Evolutionary conservation across 2,888 invertebrate species (phyloP).

Genomic region (Branchellion lobata): DNA sequence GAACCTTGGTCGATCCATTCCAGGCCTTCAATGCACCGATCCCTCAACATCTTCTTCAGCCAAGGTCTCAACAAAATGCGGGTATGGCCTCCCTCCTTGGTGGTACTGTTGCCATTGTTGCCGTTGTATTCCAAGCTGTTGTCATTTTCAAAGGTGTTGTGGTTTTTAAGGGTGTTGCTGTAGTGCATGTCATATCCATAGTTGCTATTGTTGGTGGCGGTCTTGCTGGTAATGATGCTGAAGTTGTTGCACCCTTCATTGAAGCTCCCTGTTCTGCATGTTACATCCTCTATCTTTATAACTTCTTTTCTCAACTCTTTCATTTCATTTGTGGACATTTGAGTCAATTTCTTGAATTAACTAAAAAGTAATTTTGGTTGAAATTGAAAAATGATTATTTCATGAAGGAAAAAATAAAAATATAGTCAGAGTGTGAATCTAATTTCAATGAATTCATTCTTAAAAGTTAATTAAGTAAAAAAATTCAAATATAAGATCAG

Average conservation of each 20-base stretch:
- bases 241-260: neutral
- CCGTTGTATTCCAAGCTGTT: neutral
- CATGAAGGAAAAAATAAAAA: too few species aligned
- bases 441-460: too few species aligned
- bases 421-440: too few species aligned
- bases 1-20: conserved; percentile 55
- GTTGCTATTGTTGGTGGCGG: neutral
- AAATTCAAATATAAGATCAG: too few species aligned
- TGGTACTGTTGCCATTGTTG: neutral
- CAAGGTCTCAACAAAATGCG: conserved; percentile 57
- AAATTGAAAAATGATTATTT: too few species aligned
- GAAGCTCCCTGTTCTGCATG: neutral
- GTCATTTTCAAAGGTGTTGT: neutral
- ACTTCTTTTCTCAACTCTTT: neutral
- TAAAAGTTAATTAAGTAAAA: too few species aligned
- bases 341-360: neutral
- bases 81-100: conserved; percentile 31
- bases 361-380: neutral
- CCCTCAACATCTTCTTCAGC: conserved; percentile 56
- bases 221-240: neutral
- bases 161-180: neutral
- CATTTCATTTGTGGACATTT: neutral
- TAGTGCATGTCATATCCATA: neutral
- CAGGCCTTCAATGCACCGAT: conserved; percentile 54
- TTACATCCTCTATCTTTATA: neutral